Evolutionary conservation across 2,888 invertebrate species (phyloP), one percentile per base, ranked within the genome.

Genomic region (Parthenolecanium corni): DNA sequence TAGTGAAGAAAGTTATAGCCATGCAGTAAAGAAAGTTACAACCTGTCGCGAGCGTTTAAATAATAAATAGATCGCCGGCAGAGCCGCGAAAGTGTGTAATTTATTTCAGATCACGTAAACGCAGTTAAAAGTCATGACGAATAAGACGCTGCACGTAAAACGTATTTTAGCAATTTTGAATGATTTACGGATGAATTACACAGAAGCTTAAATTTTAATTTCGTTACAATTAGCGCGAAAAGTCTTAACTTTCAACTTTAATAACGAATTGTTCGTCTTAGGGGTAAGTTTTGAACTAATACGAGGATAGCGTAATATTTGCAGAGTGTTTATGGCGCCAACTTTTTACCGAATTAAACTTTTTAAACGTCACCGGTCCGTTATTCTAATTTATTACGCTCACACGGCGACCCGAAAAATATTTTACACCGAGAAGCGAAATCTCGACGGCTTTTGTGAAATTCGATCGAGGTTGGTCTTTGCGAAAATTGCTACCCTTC

Each of bases 271-370:
- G 18, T 36, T 52, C 52, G 14, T 52, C n/a, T 12, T 52, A 31
- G 31, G 31, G 52, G 31, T 52, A 36, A 52, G 52, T 52, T 52
- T 36, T 20, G 5, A 52, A 52, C 31, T 52, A 31, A 23, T 52
- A 20, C 24, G 31, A 31, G 36, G 52, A 52, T 52, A 36, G 18
- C 14, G 20, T 52, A 52, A 36, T 36, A 52, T 52, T 52, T 52
- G n/a, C 52, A 52, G 31, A 52, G 52, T 52, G 52, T 52, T 52
- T 52, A 52, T 52, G 52, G 52, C 52, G 36, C 36, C 36, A 52
- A 52, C 52, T 52, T 52, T 52, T 52, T 52, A 31, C 31, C 31
- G 31, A 31, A 31, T 31, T 31, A 31, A 31, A 31, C 31, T 31
- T 31, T 31, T 31, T 31, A 31, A 6, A 31, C 31, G 31, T 31